phyloP scores from a whole-genome alignment of 2,113 vertebrate species.

The Otocyon megalotis region DNA sequence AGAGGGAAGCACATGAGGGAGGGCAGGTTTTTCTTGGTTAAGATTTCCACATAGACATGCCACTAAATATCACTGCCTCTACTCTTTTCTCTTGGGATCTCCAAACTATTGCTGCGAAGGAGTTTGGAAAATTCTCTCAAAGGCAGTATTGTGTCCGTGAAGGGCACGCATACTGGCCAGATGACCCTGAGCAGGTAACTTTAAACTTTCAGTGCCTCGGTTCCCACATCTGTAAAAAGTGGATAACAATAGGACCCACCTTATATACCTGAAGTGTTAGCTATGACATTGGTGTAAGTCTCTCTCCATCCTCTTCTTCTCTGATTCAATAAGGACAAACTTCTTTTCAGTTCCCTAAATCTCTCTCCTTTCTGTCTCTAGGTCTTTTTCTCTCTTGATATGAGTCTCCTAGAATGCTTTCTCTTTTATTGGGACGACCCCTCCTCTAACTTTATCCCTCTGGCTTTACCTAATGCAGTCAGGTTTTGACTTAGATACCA shows the following conservation, averaged over 20 bases:
- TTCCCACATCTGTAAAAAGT: neutral
- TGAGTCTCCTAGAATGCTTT: slow-evolving; percentile 19
- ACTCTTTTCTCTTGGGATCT: neutral
- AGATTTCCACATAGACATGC: neutral
- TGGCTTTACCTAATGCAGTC: neutral
- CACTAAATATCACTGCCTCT: neutral
- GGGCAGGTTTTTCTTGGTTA: neutral
- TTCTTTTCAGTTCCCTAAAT: slow-evolving; percentile 44
- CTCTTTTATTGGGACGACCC: neutral
- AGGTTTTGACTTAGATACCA: neutral
- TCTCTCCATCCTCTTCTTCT: neutral
- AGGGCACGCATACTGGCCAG: neutral
- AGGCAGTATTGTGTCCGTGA: neutral
- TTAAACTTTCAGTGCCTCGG: neutral
- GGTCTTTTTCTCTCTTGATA: neutral
- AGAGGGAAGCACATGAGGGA: neutral
- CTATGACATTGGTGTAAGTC: neutral
- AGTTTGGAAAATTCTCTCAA: neutral
- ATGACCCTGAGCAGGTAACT: neutral
- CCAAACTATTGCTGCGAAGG: neutral
- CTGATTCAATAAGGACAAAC: neutral
- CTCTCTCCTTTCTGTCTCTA: neutral
- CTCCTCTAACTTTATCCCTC: neutral
- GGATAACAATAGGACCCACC: neutral
- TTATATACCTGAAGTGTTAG: neutral